These are phyloP conservation scores for Thunnus albacares DNA, from an alignment of 2,797 vertebrate genomes.

Conservation along the genomic window DNA sequence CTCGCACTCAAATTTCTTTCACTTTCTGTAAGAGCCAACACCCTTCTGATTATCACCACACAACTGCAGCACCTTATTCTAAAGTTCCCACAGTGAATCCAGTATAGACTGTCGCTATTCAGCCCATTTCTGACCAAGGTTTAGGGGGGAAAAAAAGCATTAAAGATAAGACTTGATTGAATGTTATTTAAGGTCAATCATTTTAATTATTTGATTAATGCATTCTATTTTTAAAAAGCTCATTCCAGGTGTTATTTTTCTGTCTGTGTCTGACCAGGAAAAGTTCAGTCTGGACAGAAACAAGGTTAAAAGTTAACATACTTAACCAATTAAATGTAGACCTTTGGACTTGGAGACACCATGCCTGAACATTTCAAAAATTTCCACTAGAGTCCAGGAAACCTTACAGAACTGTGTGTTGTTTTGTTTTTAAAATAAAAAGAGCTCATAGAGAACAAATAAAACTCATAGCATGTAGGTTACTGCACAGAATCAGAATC, in stretches of 20 bases:
- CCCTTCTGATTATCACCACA: neutral
- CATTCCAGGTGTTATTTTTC: neutral
- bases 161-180: neutral
- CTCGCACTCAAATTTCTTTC: neutral
- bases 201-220: neutral
- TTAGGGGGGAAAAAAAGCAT: neutral
- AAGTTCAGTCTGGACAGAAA: neutral
- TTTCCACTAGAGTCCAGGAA: neutral
- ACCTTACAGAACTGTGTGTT: neutral
- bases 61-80: neutral
- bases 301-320: neutral
- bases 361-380: neutral
- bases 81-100: neutral
- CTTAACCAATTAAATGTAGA: neutral
- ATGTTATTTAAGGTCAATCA: too few species aligned
- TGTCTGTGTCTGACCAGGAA: neutral
- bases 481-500: conserved; percentile 27
- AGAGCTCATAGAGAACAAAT: conserved; percentile 1
- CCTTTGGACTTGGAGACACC: neutral
- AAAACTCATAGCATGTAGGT: conserved; percentile 11
- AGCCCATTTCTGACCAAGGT: neutral
- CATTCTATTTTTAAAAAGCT: neutral
- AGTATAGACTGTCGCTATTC: neutral
- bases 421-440: neutral
- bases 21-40: neutral